Conservation (phyloP, 2,113 vertebrate species). For the Phaethornis superciliosus region DNA sequence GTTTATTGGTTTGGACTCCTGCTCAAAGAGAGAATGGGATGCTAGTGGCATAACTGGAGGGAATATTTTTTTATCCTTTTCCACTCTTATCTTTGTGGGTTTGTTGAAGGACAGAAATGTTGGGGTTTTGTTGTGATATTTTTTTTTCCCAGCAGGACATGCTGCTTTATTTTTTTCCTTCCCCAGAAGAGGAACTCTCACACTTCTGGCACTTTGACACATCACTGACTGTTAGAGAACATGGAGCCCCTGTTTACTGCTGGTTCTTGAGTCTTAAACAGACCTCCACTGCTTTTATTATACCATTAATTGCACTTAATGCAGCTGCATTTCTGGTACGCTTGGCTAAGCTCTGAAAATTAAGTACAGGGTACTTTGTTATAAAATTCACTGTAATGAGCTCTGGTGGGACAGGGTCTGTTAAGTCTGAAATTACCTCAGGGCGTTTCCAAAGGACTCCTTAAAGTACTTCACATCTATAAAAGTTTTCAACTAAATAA, state of each 20-base stretch:
- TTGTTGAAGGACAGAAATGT: slow-evolving; percentile 60
- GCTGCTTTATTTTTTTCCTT: background rate
- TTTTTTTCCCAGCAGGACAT: background rate
- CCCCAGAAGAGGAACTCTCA: slow-evolving; percentile 42
- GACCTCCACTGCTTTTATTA: slow-evolving; percentile 85
- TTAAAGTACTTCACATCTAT: slow-evolving; percentile 81
- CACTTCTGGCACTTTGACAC: slow-evolving; percentile 63
- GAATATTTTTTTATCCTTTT: slow-evolving; percentile 52
- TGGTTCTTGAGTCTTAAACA: slow-evolving; percentile 84
- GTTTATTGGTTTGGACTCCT: slow-evolving; percentile 49
- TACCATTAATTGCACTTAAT: slow-evolving; percentile 92
- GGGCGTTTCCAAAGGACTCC: slow-evolving; percentile 85
- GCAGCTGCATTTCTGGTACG: slow-evolving; percentile 82
- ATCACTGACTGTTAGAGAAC: slow-evolving; percentile 69
- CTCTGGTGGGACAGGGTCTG: slow-evolving; percentile 91
- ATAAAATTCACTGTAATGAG: slow-evolving; percentile 93
- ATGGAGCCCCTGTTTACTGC: slow-evolving; percentile 79
- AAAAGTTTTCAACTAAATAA: slow-evolving; percentile 83
- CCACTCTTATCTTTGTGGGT: slow-evolving; percentile 15
- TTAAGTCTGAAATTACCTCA: slow-evolving; percentile 90
- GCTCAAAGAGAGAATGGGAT: slow-evolving; percentile 35
- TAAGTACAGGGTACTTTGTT: slow-evolving; percentile 89
- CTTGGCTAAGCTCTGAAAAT: slow-evolving; percentile 89
- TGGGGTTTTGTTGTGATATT: background rate
- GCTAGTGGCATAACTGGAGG: slow-evolving; percentile 79